phyloP scores from a whole-genome alignment of 2,113 vertebrate genomes.

The Sapayoa aenigma region DNA sequence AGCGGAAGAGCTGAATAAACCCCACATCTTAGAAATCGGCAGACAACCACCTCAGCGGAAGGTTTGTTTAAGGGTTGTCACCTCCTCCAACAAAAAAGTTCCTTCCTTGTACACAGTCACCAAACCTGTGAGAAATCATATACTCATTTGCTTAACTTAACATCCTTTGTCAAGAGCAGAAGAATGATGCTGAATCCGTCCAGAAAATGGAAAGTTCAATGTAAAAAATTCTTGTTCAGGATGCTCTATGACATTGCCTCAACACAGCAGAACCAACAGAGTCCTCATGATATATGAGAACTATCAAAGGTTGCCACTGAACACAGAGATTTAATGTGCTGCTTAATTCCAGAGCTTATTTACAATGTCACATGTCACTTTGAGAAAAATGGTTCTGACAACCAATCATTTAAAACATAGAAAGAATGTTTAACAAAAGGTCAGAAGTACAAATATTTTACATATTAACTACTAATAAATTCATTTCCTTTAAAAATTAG shows the following conservation, averaged over 20 bases:
- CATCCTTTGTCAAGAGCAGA: background rate
- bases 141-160: background rate
- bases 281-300: conserved; percentile 38
- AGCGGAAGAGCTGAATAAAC: background rate
- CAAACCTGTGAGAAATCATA: background rate
- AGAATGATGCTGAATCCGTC: conserved; percentile 6
- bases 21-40: background rate
- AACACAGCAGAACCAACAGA: conserved; percentile 43
- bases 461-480: conserved; percentile 58
- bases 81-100: background rate
- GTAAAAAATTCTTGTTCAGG: conserved; percentile 40
- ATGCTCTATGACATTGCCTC: conserved; percentile 20
- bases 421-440: conserved; percentile 63
- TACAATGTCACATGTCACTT: conserved; percentile 39
- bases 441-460: conserved; percentile 63
- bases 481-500: conserved; percentile 53
- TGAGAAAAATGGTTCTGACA: conserved; percentile 50
- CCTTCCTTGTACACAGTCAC: background rate
- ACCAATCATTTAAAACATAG: conserved; percentile 41
- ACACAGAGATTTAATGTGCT: conserved; percentile 43
- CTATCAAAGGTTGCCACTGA: conserved; percentile 48
- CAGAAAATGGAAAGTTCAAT: conserved; percentile 15
- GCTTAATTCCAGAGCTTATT: conserved; percentile 55
- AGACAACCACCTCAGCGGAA: background rate
- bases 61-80: background rate